Percentiles rank a stretch among this genome's conserved stretches.
Evolutionary conservation across 53 echinoderm and acorn worm genomes (phyloP).

Genomic region (Echinometra lucunter): DNA sequence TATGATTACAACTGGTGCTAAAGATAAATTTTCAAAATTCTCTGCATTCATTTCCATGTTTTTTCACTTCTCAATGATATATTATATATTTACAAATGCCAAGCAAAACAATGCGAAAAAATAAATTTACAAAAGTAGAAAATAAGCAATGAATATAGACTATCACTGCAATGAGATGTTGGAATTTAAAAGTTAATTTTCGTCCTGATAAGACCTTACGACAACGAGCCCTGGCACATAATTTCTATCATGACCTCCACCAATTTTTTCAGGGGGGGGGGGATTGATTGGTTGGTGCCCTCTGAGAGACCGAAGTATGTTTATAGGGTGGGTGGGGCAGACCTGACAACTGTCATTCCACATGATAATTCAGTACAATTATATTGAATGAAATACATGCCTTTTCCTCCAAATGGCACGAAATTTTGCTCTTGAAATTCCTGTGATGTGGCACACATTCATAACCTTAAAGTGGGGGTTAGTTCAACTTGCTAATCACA

Average conservation of each 20-base stretch:
- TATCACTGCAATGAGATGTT: conserved; percentile 40
- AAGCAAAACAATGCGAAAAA: conserved; percentile 42
- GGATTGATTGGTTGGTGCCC: not conserved
- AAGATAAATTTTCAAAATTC: conserved; percentile 36
- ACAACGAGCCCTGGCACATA: not conserved
- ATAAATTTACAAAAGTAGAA: conserved; percentile 56
- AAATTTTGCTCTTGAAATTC: not conserved
- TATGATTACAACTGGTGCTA: conserved; percentile 47
- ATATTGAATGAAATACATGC: not conserved
- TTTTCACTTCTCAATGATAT: conserved; percentile 54
- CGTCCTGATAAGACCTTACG: not conserved
- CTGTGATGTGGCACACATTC: not conserved
- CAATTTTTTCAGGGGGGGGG: too few relatives aligned
- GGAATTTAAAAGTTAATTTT: not conserved
- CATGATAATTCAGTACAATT: not conserved
- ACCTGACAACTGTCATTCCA: not conserved
- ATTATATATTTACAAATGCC: conserved; percentile 58
- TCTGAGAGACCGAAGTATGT: not conserved
- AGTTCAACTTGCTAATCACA: too few relatives aligned
- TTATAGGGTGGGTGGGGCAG: not conserved
- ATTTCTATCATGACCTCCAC: not conserved
- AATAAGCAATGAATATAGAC: conserved; percentile 40
- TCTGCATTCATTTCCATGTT: conserved; percentile 21
- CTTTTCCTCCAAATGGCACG: not conserved
- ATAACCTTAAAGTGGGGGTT: too few relatives aligned